Evolutionary conservation across 2,113 vertebrate genomes (phyloP).

Genomic region (Elgaria multicarinata): DNA sequence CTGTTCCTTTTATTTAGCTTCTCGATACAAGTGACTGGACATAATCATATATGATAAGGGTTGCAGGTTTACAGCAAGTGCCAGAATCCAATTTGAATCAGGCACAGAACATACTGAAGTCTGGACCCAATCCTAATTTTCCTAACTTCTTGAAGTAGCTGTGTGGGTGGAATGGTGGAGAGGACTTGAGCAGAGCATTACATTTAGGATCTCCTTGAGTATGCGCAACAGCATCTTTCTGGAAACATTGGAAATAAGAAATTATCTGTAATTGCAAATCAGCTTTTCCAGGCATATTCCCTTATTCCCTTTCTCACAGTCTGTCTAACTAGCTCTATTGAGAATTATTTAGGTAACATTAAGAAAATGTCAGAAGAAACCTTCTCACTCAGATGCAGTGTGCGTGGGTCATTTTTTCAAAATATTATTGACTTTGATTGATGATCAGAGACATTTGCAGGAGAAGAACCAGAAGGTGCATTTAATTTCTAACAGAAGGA

Average conservation of each 20-base stretch:
- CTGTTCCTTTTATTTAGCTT: no score
- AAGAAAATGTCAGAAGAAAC: conserved; percentile 45
- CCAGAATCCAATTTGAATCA: no score
- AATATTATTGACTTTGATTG: conserved; percentile 37
- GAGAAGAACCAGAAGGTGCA: conserved; percentile 34
- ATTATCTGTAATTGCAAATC: conserved; percentile 32
- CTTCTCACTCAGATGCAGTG: conserved; percentile 34
- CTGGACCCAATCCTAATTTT: no score
- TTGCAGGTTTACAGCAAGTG: no score
- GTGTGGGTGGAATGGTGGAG: no score
- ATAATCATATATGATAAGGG: not conserved
- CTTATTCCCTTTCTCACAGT: conserved; percentile 3
- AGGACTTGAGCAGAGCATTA: no score
- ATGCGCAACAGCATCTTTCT: not conserved
- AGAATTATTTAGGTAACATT: conserved; percentile 48
- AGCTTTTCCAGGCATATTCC: not conserved
- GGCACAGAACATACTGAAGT: no score
- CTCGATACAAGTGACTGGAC: not conserved
- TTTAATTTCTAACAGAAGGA: conserved; percentile 4
- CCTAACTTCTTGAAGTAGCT: no score
- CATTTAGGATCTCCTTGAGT: no score
- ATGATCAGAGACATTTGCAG: conserved; percentile 34
- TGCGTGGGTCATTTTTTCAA: conserved; percentile 32
- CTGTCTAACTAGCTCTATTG: conserved; percentile 22
- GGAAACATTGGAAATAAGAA: not conserved